These are phyloP conservation scores for Hemistola chrysoprasaria DNA, from an alignment of 2,888 invertebrate genomes.

Conservation along the genomic window DNA sequence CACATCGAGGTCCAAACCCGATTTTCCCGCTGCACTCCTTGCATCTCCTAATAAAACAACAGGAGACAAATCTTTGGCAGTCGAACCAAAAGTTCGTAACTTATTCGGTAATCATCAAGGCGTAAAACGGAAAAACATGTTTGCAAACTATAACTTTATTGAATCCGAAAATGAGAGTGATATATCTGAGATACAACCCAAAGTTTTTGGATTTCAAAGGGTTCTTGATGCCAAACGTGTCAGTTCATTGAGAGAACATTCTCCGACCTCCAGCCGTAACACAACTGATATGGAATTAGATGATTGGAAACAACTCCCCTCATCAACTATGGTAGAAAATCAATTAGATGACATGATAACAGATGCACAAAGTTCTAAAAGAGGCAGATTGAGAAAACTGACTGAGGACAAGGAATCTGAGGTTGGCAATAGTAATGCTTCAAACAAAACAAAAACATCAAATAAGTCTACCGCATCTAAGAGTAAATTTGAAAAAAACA, in stretches of 20 bases:
- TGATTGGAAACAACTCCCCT: slow-evolving; percentile 65
- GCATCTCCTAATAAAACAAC: slow-evolving; percentile 55
- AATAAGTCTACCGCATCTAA: slow-evolving; percentile 36
- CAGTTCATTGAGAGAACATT: slow-evolving; percentile 38
- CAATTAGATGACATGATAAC: slow-evolving; percentile 46
- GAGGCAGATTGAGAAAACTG: slow-evolving; percentile 45
- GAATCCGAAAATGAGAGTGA: slow-evolving; percentile 69
- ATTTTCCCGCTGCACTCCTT: slow-evolving; percentile 58
- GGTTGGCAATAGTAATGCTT: slow-evolving; percentile 21
- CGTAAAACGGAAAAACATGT: slow-evolving; percentile 64
- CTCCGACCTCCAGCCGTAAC: slow-evolving; percentile 51
- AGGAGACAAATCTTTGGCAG: slow-evolving; percentile 48
- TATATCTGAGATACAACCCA: slow-evolving; percentile 58
- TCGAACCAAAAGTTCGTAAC: slow-evolving; percentile 44
- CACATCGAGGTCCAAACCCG: slow-evolving; percentile 43
- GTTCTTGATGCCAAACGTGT: slow-evolving; percentile 31
- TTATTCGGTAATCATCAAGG: slow-evolving; percentile 50
- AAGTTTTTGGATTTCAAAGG: slow-evolving; percentile 54
- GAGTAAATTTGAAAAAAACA: slow-evolving; percentile 31
- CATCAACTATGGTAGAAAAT: slow-evolving; percentile 71
- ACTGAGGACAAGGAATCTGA: slow-evolving; percentile 44
- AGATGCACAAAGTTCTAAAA: slow-evolving; percentile 46
- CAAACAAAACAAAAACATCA: slow-evolving; percentile 36
- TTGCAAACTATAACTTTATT: slow-evolving; percentile 47
- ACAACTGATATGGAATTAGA: slow-evolving; percentile 66